Base-by-base conservation (phyloP, 53 echinoderm and acorn worm genomes). In the Antedon mediterranea region DNA sequence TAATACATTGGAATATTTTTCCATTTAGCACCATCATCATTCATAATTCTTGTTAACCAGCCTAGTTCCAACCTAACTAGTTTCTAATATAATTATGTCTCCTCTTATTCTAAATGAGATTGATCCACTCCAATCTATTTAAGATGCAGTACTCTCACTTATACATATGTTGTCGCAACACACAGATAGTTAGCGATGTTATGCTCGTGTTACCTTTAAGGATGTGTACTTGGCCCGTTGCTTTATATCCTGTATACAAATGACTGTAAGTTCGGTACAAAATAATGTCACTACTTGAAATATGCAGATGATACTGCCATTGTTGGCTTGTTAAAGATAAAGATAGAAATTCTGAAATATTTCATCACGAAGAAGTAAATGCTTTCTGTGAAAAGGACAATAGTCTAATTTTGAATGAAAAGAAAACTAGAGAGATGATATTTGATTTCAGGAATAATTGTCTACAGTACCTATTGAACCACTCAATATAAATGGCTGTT, bases 11-110 rank as follows among this genome's bases (percentile, higher is more conserved):
- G n/a, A n/a, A n/a, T n/a, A n/a, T n/a, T n/a, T n/a, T n/a, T n/a
- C n/a, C n/a, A n/a, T n/a, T n/a, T n/a, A n/a, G n/a, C n/a, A n/a
- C n/a, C n/a, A n/a, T n/a, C n/a, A n/a, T n/a, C n/a, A n/a, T n/a
- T n/a, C n/a, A n/a, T n/a, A n/a, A n/a, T n/a, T n/a, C n/a, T n/a
- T n/a, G n/a, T n/a, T n/a, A n/a, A n/a, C n/a, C n/a, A n/a, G n/a
- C n/a, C n/a, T n/a, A n/a, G n/a, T n/a, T n/a, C n/a, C n/a, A n/a
- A n/a, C n/a, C n/a, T n/a, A n/a, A n/a, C n/a, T n/a, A n/a, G n/a
- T n/a, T n/a, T n/a, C n/a, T n/a, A n/a, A n/a, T n/a, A 44, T 79
- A 84, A 79, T 79, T 57, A 28, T 43, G 72, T 20, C 75, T 74
- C 28, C 34, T 79, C 33, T 78, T 28, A 74, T 34, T 79, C 26